Evolutionary conservation across 2,888 invertebrate genomes (phyloP), one percentile per base, ranked within the genome.

Genomic region (Bhutanitis thaidina): DNA sequence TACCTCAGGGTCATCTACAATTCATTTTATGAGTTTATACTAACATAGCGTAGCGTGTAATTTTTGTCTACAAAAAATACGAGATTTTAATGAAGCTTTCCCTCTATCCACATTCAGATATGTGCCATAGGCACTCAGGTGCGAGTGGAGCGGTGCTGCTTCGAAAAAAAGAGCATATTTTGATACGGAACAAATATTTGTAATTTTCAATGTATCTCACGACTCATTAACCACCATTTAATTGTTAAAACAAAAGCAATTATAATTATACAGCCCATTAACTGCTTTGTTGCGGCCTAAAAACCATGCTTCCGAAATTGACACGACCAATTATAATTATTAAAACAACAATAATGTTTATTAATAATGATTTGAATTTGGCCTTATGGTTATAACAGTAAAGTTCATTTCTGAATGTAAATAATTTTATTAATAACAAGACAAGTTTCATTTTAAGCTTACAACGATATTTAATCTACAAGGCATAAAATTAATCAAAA

Each of bases 181-280:
- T 7, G 8, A 27, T 5, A 20, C 5, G 5, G 5, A 8, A 27
- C 27, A 8, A 27, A 40, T 44, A 54, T 58, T 56, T 53, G 38
- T 51, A 43, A 62, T 58, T 66, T 61, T 60, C 53, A 55, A 44
- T 58, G 53, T 48, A 54, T 54, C 59, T 63, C 61, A 73, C 65
- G 72, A 53, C 56, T 60, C 77, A 80, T 80, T 80, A 74, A 66
- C 58, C 56, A 43, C 15, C 53, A 55, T 55, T 55, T 77, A 77
- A 78, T 76, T 71, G 62, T 66, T 63, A 57, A 54, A 64, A 64
- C 57, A 57, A 57, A 60, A 54, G 41, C 46, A 53, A 62, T 65
- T 58, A 56, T 65, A 69, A 74, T 69, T 75, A 68, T 71, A 73
- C 69, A 71, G 62, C 58, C 61, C 72, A 76, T 79, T 77, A 73